Conservation (phyloP, 1,140 invertebrate genomes). For the Teleogryllus occipitalis region DNA sequence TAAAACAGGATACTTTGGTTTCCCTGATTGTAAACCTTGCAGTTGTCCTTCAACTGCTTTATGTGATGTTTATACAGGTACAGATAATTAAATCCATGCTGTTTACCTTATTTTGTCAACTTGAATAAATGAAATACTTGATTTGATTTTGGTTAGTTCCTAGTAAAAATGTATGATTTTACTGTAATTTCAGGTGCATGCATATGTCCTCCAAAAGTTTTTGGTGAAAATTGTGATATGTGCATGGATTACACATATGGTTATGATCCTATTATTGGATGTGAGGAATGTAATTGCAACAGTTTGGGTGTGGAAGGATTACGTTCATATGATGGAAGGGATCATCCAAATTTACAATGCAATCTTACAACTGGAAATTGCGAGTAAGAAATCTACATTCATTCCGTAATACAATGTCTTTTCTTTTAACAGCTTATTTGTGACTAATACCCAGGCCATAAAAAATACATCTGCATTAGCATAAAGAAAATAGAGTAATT, state of each 20-base stretch:
- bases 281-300: constrained; percentile 89
- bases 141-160: background rate
- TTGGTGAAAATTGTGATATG: constrained; percentile 75
- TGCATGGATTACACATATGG: constrained; percentile 87
- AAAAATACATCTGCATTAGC: too few relatives aligned
- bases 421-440: background rate
- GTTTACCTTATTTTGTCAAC: background rate
- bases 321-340: constrained; percentile 9
- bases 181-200: constrained; percentile 50
- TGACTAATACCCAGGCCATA: background rate
- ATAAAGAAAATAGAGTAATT: too few relatives aligned
- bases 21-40: constrained; percentile 86
- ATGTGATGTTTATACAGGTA: constrained; percentile 64
- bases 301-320: constrained; percentile 56
- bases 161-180: background rate
- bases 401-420: background rate
- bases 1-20: constrained; percentile 86
- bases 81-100: background rate
- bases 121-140: background rate
- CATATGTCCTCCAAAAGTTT: constrained; percentile 73
- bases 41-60: constrained; percentile 73
- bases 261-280: constrained; percentile 89
- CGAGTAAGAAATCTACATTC: constrained; percentile 41
- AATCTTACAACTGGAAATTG: constrained; percentile 79
- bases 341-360: constrained; percentile 72